phyloP scores from a whole-genome alignment of 2,797 vertebrate species.

The Mionectes olivaceus region DNA sequence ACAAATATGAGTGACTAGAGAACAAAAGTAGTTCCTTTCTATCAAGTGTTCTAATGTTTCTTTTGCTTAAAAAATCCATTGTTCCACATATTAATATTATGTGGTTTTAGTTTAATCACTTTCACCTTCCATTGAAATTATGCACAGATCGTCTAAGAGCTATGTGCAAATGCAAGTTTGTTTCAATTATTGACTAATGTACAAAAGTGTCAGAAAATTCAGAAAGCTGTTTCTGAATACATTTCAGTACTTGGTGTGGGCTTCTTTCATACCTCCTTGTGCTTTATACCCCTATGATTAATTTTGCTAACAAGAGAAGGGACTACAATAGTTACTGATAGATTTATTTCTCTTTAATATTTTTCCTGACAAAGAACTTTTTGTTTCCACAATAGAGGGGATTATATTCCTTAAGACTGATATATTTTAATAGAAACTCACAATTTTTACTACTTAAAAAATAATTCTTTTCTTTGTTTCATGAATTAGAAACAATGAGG shows the following conservation, averaged over 20 bases:
- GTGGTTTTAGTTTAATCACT: not conserved
- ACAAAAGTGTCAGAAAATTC: slow-evolving; percentile 7
- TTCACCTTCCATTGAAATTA: not conserved
- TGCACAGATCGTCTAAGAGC: not conserved
- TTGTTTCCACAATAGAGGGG: not conserved
- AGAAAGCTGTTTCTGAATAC: not conserved
- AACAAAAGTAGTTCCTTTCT: not conserved
- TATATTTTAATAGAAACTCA: slow-evolving; percentile 63
- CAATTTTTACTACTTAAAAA: slow-evolving; percentile 79
- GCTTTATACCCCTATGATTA: slow-evolving; percentile 36
- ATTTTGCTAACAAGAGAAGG: slow-evolving; percentile 45
- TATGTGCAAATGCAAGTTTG: not conserved
- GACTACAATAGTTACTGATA: slow-evolving; percentile 42
- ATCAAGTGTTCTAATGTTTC: not conserved
- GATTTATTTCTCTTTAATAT: slow-evolving; percentile 55
- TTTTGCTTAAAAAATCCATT: not conserved
- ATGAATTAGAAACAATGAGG: slow-evolving; percentile 77
- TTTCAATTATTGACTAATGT: not conserved
- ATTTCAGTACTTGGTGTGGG: not conserved
- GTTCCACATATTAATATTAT: not conserved
- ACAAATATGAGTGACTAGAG: not conserved
- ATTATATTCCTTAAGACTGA: not conserved
- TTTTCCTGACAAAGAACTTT: slow-evolving; percentile 40
- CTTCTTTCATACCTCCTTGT: slow-evolving; percentile 15
- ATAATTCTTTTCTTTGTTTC: slow-evolving; percentile 83